Conservation (phyloP, 2,888 invertebrate species). For the Baccha elongata region DNA sequence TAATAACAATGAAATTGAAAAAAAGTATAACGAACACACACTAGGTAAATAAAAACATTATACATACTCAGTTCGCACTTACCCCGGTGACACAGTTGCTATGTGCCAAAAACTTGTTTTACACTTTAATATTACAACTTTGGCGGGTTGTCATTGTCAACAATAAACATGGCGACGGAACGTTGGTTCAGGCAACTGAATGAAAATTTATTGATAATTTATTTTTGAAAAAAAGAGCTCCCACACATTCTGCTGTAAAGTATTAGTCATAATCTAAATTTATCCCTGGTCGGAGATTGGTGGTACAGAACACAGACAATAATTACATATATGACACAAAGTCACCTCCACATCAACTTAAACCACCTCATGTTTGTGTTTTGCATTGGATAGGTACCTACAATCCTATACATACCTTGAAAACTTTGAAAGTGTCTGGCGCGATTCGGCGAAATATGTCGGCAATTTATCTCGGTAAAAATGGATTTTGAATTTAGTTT, state of each 20-base stretch:
- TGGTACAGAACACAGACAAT: constrained; percentile 28
- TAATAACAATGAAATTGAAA: not conserved
- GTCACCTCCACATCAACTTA: constrained; percentile 13
- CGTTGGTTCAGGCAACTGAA: not conserved
- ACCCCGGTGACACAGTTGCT: constrained; percentile 68
- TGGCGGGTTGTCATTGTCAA: constrained; percentile 28
- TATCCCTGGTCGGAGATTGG: constrained; percentile 29
- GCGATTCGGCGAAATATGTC: not conserved
- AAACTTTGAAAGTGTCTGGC: constrained; percentile 29
- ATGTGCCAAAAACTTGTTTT: constrained; percentile 58
- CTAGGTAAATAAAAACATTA: constrained; percentile 20
- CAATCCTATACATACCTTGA: constrained; percentile 6
- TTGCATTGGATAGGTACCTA: not conserved
- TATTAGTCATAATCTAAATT: constrained; percentile 70
- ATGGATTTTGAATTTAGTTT: constrained; percentile 1
- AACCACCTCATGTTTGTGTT: constrained; percentile 12
- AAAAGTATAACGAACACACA: not conserved
- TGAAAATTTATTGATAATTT: constrained; percentile 37
- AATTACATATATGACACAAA: constrained; percentile 17
- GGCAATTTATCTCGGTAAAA: constrained; percentile 11
- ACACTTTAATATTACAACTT: constrained; percentile 51
- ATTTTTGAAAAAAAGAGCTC: constrained; percentile 53
- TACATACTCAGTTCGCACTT: constrained; percentile 42
- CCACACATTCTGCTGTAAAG: constrained; percentile 62
- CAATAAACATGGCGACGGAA: not conserved